Base-by-base conservation (phyloP, 2,113 vertebrate genomes). In the Psammodynastes pulverulentus region DNA sequence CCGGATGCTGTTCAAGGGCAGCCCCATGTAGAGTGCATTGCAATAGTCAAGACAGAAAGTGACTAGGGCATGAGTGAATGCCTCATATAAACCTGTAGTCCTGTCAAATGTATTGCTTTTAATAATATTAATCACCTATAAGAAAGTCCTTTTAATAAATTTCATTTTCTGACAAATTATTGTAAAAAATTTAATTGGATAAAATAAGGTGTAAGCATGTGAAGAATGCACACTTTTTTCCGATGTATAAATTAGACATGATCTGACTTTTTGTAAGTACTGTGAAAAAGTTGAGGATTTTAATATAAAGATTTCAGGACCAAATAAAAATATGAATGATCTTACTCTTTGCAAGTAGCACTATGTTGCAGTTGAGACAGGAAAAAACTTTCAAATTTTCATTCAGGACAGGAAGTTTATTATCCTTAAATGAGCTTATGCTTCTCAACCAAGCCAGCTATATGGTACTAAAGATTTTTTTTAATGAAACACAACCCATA, bases 21-120 rank as follows among this genome's bases (percentile, higher is more conserved):
- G n/a, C n/a, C n/a, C n/a, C n/a, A n/a, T n/a, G n/a, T n/a, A n/a
- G n/a, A n/a, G n/a, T n/a, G n/a, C n/a, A n/a, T n/a, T n/a, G n/a
- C n/a, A n/a, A n/a, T n/a, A n/a, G n/a, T n/a, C n/a, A n/a, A n/a
- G n/a, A n/a, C n/a, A n/a, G n/a, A n/a, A n/a, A n/a, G n/a, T n/a
- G n/a, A n/a, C n/a, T n/a, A n/a, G n/a, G n/a, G n/a, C n/a, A n/a
- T n/a, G n/a, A n/a, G n/a, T n/a, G n/a, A 93, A 96, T 86, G 93
- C 89, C 88, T 96, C 12, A 58, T 58, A 87, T 62, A 95, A 95
- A 93, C 49, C 67, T 52, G 92, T 62, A 93, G 58, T 52, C 94
- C 92, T 94, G 95, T 96, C 94, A 96, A 93, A 95, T 96, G 94
- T 91, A 93, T 93, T 95, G 62, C 91, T n/a, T 94, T 97, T 24